Base-by-base conservation (phyloP, 2,888 invertebrate genomes). In the Bruchidius siliquastri region DNA sequence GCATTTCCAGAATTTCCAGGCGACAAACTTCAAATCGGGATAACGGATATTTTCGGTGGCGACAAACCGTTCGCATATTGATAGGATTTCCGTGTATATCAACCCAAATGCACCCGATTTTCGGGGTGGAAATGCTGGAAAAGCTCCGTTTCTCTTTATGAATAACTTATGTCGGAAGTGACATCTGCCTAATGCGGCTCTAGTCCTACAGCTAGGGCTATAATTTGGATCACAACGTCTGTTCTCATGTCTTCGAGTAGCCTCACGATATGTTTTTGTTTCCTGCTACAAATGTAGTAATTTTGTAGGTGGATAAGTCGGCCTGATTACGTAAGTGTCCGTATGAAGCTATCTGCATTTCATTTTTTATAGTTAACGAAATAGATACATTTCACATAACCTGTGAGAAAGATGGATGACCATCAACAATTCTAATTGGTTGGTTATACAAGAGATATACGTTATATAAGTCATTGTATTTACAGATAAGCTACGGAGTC, bases 111-210 rank as follows among this genome's bases (percentile, higher is more conserved):
- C 72, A 18, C 22, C 21, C 30, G 72, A 71, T 22, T 26, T 20
- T 49, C 74, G 74, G 70, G 75, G 75, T 76, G 75, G 76, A 74
- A 76, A 77, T 78, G 71, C 79, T 77, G 77, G 76, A 80, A 77
- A 79, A 49, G 79, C 78, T 77, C 77, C 78, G 78, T 81, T 79
- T 80, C 78, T 76, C 77, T 77, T 77, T 79, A 81, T 83, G 81
- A 83, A 83, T 83, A 82, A 82, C 79, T 82, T 77, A 83, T 81
- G 80, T 79, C 80, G 83, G 81, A 83, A 83, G 79, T 80, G 80
- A 80, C 83, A 82, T 81, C 81, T 82, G 83, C 78, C 77, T 79
- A 81, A 49, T 49, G 49, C 49, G 49, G 49, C 49, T 13, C 49
- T 49, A 49, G 1, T 49, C 49, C 49, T 49, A 49, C 49, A 49